A percentile compares a stretch with the other conserved stretches of the same genome.
phyloP scores from a whole-genome alignment of 1,140 invertebrate genomes.

The Pseudomyrmex dendroicus region DNA sequence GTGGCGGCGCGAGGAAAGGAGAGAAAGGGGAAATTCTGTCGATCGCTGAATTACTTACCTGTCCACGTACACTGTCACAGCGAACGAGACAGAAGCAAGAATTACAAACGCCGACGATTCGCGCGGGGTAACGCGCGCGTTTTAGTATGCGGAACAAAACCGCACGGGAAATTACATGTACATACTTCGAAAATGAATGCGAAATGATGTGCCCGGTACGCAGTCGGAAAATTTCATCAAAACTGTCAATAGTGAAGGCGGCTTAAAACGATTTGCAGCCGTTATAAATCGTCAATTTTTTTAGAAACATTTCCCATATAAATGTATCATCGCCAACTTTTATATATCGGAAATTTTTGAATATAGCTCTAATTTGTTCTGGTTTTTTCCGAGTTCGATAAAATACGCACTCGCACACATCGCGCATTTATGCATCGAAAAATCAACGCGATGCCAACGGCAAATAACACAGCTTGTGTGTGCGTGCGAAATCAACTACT shows the following conservation, averaged over 20 bases:
- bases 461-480: neutral
- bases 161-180: slow-evolving; percentile 33
- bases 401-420: neutral
- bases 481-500: neutral
- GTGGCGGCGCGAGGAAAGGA: slow-evolving; percentile 39
- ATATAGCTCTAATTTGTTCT: neutral
- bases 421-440: slow-evolving; percentile 23
- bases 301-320: neutral
- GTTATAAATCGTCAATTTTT: neutral
- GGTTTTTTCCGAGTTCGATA: neutral
- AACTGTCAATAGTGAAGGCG: neutral
- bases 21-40: slow-evolving; percentile 53
- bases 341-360: neutral
- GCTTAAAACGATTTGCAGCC: neutral
- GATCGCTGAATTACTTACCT: slow-evolving; percentile 75
- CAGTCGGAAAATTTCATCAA: slow-evolving; percentile 15
- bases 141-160: slow-evolving; percentile 38
- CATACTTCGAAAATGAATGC: slow-evolving; percentile 20
- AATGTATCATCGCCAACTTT: neutral
- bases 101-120: slow-evolving; percentile 42
- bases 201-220: neutral
- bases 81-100: slow-evolving; percentile 48
- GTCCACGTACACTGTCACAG: slow-evolving; percentile 62
- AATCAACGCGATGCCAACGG: slow-evolving; percentile 43
- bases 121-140: neutral